Evolutionary conservation across 2,113 vertebrate genomes (phyloP).

Genomic region (Antigone vipio): DNA sequence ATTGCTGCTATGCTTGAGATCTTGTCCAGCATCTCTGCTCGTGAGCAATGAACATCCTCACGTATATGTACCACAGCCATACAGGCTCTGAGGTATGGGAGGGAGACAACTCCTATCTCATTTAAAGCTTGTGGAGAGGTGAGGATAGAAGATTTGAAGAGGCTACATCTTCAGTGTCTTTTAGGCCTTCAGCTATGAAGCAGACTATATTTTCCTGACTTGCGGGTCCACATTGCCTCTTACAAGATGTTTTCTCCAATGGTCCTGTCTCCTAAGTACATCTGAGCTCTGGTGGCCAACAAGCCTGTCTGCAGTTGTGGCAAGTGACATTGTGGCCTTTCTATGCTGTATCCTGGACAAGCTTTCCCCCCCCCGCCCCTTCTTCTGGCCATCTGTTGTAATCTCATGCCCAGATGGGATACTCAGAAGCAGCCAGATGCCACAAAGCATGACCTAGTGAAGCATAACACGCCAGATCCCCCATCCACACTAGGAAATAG

Average conservation of each 20-base stretch:
- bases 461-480: neutral
- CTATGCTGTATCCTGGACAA: neutral
- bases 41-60: neutral
- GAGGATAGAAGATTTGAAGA: neutral
- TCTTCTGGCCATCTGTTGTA: neutral
- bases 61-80: neutral
- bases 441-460: neutral
- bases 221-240: rapidly evolving
- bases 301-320: neutral
- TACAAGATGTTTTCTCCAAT: neutral
- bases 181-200: neutral
- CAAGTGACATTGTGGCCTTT: neutral
- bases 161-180: neutral
- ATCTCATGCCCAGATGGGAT: neutral
- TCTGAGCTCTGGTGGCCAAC: neutral
- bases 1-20: neutral
- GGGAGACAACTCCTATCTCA: neutral
- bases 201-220: rapidly evolving
- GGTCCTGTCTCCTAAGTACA: neutral
- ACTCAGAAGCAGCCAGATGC: neutral
- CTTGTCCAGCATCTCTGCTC: neutral
- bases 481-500: neutral
- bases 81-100: neutral
- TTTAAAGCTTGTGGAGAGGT: neutral
- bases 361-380: too few species aligned